Evolutionary conservation across 2,113 vertebrate species (phyloP), one percentile per base, ranked within the genome.

Genomic region (Euleptes europaea): DNA sequence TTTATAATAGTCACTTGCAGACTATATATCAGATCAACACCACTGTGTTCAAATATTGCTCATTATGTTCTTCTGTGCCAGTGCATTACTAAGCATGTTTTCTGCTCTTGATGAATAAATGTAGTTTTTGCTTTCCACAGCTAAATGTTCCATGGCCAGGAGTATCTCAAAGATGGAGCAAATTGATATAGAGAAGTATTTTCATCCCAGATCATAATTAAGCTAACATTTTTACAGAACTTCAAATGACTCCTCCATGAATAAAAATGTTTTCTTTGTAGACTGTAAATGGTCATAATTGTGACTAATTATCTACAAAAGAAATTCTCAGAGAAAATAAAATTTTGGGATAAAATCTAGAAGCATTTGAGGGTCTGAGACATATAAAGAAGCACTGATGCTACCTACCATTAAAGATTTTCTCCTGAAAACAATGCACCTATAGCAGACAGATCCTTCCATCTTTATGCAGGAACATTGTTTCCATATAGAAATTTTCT

Each of bases 291-390:
- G 72, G 69, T 74, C 31, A 42, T 77, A 57, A 28, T 73, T 63
- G 42, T 86, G 84, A 80, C 69, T 85, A 79, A 84, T 84, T 78
- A 63, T 78, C 28, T 54, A 60, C 19, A 23, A 26, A 60, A 40
- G 51, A 71, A 78, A 60, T 33, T 85, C 38, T 44, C 57, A 40
- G 77, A 70, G 49, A 35, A 42, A 23, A 19, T 13, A 23, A 65
- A 81, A 72, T 33, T 70, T 57, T 78, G 47, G 66, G 65, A 63
- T 40, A 85, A 42, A 63, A 78, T 60, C 49, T 28, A 44, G 12
- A 26, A 33, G 28, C 19, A 71, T 72, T 54, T 31, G 5, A 19
- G 13, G 7, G 21, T 40, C 8, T 42, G 51, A 63, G 60, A 7
- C 3, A 28, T 44, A 28, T 19, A 71, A 54, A 42, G 13, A 33